Percentiles rank a stretch among this genome's conserved stretches.
Evolutionary conservation across 2,888 invertebrate species (phyloP).

Genomic region (Trilocha varians): DNA sequence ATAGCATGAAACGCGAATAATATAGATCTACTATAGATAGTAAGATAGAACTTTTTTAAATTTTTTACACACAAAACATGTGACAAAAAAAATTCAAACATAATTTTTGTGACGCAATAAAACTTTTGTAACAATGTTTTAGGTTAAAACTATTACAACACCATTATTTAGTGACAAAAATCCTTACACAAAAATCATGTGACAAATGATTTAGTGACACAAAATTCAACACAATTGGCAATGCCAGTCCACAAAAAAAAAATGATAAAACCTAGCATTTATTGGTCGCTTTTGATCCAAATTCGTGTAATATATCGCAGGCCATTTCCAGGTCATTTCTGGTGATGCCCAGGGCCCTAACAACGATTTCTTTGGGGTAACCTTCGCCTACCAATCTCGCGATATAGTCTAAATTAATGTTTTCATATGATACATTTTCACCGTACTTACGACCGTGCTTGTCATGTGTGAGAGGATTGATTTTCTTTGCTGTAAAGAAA

Average conservation of each 20-base stretch:
- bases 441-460: slow-evolving; percentile 62
- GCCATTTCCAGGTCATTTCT: slow-evolving; percentile 97
- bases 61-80: too few relatives aligned
- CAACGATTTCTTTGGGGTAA: slow-evolving; percentile 91
- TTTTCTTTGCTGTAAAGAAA: slow-evolving; percentile 62
- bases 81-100: too few relatives aligned
- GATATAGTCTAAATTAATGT: slow-evolving; percentile 92
- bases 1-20: too few relatives aligned
- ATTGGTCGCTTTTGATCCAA: slow-evolving; percentile 75
- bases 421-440: slow-evolving; percentile 83
- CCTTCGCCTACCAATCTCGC: slow-evolving; percentile 91
- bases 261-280: slow-evolving; percentile 38
- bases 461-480: slow-evolving; percentile 67
- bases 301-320: slow-evolving; percentile 93
- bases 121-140: too few relatives aligned
- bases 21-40: too few relatives aligned
- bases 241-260: neutral
- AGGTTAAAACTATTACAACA: too few relatives aligned
- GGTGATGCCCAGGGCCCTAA: slow-evolving; percentile 92
- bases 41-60: too few relatives aligned
- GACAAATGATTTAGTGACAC: too few relatives aligned
- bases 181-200: too few relatives aligned
- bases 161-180: too few relatives aligned
- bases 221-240: neutral
- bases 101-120: too few relatives aligned